These are phyloP conservation scores for Mythimna lalbum DNA, from an alignment of 2,888 invertebrate genomes.

Conservation along the genomic window DNA sequence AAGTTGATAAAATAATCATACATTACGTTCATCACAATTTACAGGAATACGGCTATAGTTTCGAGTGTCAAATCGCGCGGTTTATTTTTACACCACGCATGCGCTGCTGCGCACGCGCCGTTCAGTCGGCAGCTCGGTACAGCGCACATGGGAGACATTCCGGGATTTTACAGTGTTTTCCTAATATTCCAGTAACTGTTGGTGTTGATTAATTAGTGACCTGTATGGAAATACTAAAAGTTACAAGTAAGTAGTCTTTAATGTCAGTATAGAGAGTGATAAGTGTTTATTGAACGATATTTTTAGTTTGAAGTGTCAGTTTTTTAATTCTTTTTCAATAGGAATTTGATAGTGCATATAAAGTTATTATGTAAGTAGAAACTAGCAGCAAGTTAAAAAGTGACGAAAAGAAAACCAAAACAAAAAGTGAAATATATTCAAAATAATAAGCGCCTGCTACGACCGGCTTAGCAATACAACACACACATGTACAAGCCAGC, in stretches of 20 bases:
- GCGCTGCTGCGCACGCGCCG: constrained; percentile 61
- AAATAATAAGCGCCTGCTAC: constrained; percentile 5
- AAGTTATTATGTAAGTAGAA: background rate
- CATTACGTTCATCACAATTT: constrained; percentile 8
- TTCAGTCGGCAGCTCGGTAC: constrained; percentile 52
- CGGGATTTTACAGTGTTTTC: constrained; percentile 13
- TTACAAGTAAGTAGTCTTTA: constrained; percentile 33
- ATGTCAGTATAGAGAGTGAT: background rate
- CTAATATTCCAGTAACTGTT: background rate
- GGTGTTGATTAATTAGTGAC: constrained; percentile 4
- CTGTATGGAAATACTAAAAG: constrained; percentile 3
- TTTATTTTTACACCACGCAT: constrained; percentile 73
- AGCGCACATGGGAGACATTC: constrained; percentile 51
- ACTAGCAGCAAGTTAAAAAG: too few species aligned
- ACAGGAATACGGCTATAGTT: constrained; percentile 59
- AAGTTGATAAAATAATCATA: background rate
- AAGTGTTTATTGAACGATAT: constrained; percentile 13
- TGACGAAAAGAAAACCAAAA: background rate
- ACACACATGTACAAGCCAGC: background rate
- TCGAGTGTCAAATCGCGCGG: constrained; percentile 57
- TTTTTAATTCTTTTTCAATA: background rate
- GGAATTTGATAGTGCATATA: background rate
- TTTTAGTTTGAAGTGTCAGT: constrained; percentile 12
- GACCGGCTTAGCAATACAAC: constrained; percentile 21
- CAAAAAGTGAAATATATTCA: background rate